Base-by-base conservation (phyloP, 2,797 vertebrate genomes). In the Dendrocincla fuliginosa region DNA sequence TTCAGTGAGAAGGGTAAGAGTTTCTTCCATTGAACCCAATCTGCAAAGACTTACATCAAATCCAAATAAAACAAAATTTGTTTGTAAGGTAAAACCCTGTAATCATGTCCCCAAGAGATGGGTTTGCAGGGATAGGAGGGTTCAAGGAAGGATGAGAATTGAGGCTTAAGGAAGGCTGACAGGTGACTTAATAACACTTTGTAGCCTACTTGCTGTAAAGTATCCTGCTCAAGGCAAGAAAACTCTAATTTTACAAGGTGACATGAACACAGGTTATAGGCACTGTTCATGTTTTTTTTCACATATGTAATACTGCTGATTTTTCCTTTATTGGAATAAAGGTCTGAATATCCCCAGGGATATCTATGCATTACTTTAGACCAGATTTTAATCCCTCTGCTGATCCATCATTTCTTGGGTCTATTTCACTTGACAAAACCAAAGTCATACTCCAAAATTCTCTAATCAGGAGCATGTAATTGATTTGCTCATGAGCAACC, bases 401-500 rank as follows among this genome's bases (percentile, higher is more conserved):
- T 92, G 84, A 95, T 95, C 79, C 55, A 71, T 91, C 76, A 92
- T 87, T 96, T 94, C 76, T 93, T 88, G 53, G 30, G 53, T 93
- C 73, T 84, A 41, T 94, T 90, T 89, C 69, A 56, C 39, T 93
- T 89, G 95, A 92, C 87, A 95, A 88, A 59, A 74, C 84, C 90
- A 92, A 87, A 95, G 65, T 73, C 57, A 56, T 32, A 81, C 32
- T 78, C 65, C 61, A 89, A 83, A 91, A 94, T 85, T 87, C 64
- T 91, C 49, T 96, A 89, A 93, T 93, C 89, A 85, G 55, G 28
- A 79, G 4, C 37, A 41, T 81, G 77, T 81, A 93, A 92, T 95
- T 92, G 87, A 95, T 93, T 93, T 76, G 79, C 55, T 86, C 47
- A 82, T 2, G 4, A 84, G 69, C 13, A 78, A 41, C 20, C 92